Conservation (phyloP, 2,113 vertebrate species). For the Tragelaphus strepsiceros region DNA sequence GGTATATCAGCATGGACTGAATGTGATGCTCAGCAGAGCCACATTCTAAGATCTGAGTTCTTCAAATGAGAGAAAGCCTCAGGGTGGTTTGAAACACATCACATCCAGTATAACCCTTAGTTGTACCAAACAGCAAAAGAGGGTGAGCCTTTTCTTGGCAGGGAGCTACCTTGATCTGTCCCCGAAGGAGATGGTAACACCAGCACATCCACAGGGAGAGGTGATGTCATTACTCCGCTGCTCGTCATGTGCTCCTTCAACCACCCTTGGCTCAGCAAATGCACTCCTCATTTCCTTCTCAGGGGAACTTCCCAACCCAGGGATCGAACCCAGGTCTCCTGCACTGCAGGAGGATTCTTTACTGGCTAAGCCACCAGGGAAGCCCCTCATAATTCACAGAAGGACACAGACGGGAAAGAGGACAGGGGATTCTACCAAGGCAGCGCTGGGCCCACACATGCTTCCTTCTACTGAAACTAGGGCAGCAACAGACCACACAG, state of each 20-base stretch:
- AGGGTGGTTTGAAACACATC: not conserved
- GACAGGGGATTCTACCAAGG: not conserved
- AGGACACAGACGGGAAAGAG: not conserved
- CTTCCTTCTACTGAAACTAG: not conserved
- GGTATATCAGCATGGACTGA: not conserved
- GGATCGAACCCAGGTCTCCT: not conserved
- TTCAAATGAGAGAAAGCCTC: not conserved
- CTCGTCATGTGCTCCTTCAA: not conserved
- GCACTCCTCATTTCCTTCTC: not conserved
- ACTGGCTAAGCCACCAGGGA: not conserved
- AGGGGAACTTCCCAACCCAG: not conserved
- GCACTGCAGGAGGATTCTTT: not conserved
- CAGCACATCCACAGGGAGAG: not conserved
- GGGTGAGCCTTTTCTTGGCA: not conserved
- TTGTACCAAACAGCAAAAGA: not conserved
- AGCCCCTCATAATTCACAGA: not conserved
- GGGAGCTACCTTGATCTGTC: not conserved
- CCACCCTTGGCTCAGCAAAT: not conserved
- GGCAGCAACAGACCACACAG: not conserved
- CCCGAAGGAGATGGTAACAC: not conserved
- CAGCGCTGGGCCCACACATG: not conserved
- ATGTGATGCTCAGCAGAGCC: not conserved
- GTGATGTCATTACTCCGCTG: not conserved
- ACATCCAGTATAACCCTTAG: not conserved
- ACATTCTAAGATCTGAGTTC: not conserved